Percentiles rank a stretch among this genome's conserved stretches.
These are phyloP conservation scores for Acanthurus lineatus DNA, from an alignment of 2,797 vertebrate genomes.

Conservation along the genomic window DNA sequence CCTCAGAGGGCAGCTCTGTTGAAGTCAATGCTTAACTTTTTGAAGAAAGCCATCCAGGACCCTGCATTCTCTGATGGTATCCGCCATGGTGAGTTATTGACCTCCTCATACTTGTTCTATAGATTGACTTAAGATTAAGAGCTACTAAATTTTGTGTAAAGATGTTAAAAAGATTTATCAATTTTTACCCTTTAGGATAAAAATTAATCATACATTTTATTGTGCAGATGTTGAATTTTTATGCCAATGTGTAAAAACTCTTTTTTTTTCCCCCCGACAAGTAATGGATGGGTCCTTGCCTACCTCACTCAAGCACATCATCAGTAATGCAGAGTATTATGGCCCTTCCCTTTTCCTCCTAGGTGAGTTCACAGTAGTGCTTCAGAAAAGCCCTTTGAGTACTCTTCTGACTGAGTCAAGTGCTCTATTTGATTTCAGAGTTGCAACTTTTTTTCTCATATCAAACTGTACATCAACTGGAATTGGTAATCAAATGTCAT, in stretches of 20 bases:
- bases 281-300: constrained; percentile 98
- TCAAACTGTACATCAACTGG: neutral
- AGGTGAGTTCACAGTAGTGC: constrained; percentile 83
- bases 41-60: constrained; percentile 99
- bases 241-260: constrained; percentile 5
- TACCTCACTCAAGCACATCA: constrained; percentile 99
- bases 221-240: constrained; percentile 19
- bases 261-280: constrained; percentile 68
- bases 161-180: neutral
- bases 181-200: neutral
- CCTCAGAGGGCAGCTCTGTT: constrained; percentile 96
- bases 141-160: neutral
- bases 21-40: constrained; percentile 98
- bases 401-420: neutral
- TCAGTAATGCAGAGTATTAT: constrained; percentile 99
- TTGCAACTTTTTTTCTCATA: neutral
- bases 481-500: neutral
- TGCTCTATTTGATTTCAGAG: constrained; percentile 1
- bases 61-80: constrained; percentile 98
- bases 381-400: constrained; percentile 19
- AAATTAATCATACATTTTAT: neutral
- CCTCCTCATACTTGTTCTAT: neutral
- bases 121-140: neutral
- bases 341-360: constrained; percentile 96
- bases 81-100: constrained; percentile 89